Base-by-base conservation (phyloP, 2,888 invertebrate species). In the Theretra japonica region DNA sequence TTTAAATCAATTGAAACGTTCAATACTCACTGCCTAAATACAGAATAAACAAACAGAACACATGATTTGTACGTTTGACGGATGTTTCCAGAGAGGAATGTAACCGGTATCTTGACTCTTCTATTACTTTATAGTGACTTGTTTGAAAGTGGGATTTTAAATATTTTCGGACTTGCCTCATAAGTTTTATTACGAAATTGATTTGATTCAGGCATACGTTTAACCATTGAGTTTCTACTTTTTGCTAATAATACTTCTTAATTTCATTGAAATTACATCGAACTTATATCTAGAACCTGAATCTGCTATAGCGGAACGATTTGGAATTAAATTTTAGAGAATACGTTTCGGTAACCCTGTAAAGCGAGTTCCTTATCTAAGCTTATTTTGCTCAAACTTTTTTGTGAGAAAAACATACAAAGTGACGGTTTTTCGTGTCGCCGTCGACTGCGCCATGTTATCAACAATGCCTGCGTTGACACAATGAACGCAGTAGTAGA, bases 41-140 rank as follows among this genome's bases (percentile, higher is more conserved):
- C 76, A 76, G 77, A 74, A 76, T 78, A 79, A 79, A 79, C 75
- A 78, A 81, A 79, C 80, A 71, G 72, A 72, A 76, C 74, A 71
- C 72, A 80, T 82, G 76, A 73, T 74, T 73, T 75, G 77, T 73
- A 74, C 77, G 79, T 79, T 79, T 80, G 77, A 80, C 78, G 76
- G 76, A 78, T 73, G 77, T 79, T 78, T 77, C 74, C 72, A 73
- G 73, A 73, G 60, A 75, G 77, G 77, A 80, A 82, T 82, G 77
- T 75, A 80, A 83, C 80, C 81, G 79, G 82, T 83, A 84, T 82
- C 75, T 79, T 80, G 77, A 80, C 77, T 77, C 77, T 82, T 79
- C 77, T 79, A 73, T 71, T 72, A 75, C 76, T 76, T 69, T 74
- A 74, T 73, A 75, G 68, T 68, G 76, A 78, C 81, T 80, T 76